phyloP scores from a whole-genome alignment of 2,797 vertebrate genomes.

The Iguana delicatissima region DNA sequence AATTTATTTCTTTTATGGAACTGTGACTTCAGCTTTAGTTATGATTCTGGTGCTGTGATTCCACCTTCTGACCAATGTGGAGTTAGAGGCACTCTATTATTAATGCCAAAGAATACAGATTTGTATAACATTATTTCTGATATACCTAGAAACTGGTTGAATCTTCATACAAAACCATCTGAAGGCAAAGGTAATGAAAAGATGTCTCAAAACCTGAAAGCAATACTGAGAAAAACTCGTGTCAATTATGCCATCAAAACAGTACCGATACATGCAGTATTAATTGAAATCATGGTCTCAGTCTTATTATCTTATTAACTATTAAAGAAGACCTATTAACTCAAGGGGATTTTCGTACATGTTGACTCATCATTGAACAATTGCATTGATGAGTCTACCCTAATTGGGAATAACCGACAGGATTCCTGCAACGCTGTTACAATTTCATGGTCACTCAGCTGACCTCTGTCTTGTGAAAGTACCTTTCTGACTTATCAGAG shows the following conservation, averaged over 20 bases:
- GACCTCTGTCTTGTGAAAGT: no score
- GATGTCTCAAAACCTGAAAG: not conserved
- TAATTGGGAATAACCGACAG: no score
- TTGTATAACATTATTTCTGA: not conserved
- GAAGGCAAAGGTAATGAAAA: not conserved
- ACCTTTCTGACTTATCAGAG: not conserved
- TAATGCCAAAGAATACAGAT: not conserved
- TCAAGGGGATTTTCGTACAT: no score
- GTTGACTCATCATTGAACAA: not conserved
- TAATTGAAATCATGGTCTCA: not conserved
- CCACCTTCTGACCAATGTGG: no score
- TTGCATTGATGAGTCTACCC: no score
- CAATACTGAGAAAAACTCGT: not conserved
- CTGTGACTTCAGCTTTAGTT: no score
- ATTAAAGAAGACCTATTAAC: no score
- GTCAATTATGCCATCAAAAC: not conserved
- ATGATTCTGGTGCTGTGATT: no score
- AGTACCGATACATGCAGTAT: not conserved
- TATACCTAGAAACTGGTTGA: not conserved
- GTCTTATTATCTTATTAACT: no score
- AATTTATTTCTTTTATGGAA: no score
- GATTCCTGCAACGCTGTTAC: not conserved
- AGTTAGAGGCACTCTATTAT: no score
- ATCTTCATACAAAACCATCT: not conserved
- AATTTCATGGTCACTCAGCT: not conserved